Evolutionary conservation across 2,797 vertebrate species (phyloP), one percentile per base, ranked within the genome.

Genomic region (Microctenopoma stevenorrisi): DNA sequence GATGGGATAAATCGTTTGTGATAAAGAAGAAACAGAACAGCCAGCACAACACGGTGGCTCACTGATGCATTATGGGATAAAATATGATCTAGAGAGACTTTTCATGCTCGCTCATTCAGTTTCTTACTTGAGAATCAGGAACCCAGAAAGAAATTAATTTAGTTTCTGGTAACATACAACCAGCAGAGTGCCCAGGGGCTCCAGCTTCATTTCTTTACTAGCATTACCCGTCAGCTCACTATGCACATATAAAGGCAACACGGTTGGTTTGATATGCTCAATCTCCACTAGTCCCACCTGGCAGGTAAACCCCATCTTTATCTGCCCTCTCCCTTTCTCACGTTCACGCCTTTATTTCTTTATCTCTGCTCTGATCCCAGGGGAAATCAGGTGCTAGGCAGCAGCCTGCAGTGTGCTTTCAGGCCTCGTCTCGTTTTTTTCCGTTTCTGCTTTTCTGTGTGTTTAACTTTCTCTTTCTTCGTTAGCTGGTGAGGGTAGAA

Each of bases 301-400:
- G 48, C 73, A 89, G 86, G 88, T 89, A 89, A 87, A 84, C 72
- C 85, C 72, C 6, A 3, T 77, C 79, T 84, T 87, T 75, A 85
- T 81, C 85, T 78, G n/a, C 68, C 47, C 54, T 49, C 54, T 69
- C 16, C 11, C 38, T 68, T 85, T 86, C 85, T 49, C 54, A 89
- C 74, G 73, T 80, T 80, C 87, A 85, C 69, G 22, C 84, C 84
- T 85, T 81, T 66, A 64, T 82, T 75, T 85, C 77, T 80, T 78
- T 62, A 85, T 81, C 76, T 72, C 43, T 35, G 38, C 40, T 42
- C 12, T 0, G 10, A 26, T 83, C 84, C 84, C 85, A 55, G 51
- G 68, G 86, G 86, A 84, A 74, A 84, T 83, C 82, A 74, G 80
- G 78, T 87, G 81, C 82, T 84, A 74, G 69, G 84, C 79, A 76